Conservation (phyloP, 1,140 invertebrate genomes). For the Wasmannia auropunctata region DNA sequence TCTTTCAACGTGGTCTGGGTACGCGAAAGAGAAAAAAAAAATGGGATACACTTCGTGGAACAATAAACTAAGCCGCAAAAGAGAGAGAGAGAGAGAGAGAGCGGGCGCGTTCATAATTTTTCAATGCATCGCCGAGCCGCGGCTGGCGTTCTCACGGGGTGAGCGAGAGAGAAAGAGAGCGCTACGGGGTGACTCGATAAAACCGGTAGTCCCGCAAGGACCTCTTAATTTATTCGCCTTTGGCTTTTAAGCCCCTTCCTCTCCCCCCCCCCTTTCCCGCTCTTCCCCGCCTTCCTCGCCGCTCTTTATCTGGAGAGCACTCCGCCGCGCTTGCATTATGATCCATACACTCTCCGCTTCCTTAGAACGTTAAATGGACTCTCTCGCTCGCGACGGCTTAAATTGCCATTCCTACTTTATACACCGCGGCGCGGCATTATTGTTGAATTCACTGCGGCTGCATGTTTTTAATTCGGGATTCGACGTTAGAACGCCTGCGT, state of each 20-base stretch:
- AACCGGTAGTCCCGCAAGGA: background rate
- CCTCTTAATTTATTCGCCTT: constrained; percentile 5
- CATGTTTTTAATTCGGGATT: constrained; percentile 1
- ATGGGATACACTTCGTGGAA: constrained; percentile 53
- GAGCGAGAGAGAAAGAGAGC: background rate
- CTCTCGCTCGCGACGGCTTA: background rate
- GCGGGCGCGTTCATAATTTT: constrained; percentile 55
- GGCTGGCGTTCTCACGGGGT: constrained; percentile 32
- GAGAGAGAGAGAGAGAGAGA: too few relatives aligned
- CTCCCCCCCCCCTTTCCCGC: too few relatives aligned
- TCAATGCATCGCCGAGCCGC: constrained; percentile 33
- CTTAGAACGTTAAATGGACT: background rate
- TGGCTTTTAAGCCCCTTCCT: background rate
- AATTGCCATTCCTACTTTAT: background rate
- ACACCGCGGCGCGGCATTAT: background rate
- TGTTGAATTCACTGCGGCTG: background rate
- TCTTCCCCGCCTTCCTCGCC: too few relatives aligned
- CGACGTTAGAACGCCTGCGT: background rate
- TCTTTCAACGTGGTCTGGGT: constrained; percentile 12
- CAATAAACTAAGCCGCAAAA: constrained; percentile 48
- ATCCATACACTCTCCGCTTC: background rate
- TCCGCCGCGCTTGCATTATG: background rate
- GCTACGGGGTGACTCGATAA: constrained; percentile 28
- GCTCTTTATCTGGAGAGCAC: background rate
- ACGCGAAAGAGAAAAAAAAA: constrained; percentile 46